Conservation (phyloP, 2,888 invertebrate species). For the Salticus scenicus region DNA sequence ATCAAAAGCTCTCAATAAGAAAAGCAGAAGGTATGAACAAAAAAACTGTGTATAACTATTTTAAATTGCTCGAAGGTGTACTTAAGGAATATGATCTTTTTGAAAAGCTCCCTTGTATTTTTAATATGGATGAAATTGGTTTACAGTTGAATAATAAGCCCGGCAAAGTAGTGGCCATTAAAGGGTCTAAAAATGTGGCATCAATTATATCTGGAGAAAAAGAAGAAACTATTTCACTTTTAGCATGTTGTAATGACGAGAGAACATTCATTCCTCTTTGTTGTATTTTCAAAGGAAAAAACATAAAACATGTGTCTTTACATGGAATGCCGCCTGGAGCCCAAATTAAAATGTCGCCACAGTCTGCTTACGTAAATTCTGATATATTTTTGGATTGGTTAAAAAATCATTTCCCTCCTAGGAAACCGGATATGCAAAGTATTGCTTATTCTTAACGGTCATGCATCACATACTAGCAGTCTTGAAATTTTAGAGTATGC, state of each 20-base stretch:
- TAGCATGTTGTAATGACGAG: neutral
- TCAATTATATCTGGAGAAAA: neutral
- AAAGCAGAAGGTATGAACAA: conserved; percentile 5
- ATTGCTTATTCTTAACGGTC: neutral
- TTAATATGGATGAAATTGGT: conserved; percentile 16
- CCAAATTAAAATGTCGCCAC: neutral
- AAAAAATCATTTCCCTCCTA: neutral
- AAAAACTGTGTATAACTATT: neutral
- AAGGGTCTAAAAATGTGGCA: neutral
- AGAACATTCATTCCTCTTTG: neutral
- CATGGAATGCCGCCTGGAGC: neutral
- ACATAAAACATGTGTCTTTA: neutral
- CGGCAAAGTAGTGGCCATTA: neutral
- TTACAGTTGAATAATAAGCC: neutral
- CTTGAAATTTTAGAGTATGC: neutral
- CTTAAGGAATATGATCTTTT: neutral
- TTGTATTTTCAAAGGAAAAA: neutral
- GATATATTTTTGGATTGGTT: conserved; percentile 19
- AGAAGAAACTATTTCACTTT: conserved; percentile 4
- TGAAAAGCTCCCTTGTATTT: no score
- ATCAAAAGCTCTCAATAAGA: conserved; percentile 13
- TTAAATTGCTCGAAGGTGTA: neutral
- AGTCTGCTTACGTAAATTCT: neutral
- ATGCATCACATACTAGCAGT: neutral
- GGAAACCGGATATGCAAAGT: neutral